Percentiles rank a stretch among this genome's conserved stretches.
phyloP scores from a whole-genome alignment of 2,113 vertebrate genomes.

The Corythoichthys intestinalis region DNA sequence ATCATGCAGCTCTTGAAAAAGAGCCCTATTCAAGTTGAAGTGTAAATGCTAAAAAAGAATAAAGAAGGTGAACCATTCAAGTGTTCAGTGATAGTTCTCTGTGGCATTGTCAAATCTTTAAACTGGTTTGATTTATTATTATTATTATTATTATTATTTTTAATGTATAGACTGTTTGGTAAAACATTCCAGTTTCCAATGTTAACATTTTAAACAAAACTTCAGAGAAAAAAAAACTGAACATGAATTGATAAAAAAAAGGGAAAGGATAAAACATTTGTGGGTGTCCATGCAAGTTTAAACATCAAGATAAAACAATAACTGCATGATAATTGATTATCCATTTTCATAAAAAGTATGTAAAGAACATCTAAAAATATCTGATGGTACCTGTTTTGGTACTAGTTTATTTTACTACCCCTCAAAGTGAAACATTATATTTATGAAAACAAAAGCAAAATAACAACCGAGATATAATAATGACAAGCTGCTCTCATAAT shows the following conservation, averaged over 20 bases:
- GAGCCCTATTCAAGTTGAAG: not conserved
- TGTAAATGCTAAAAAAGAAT: not conserved
- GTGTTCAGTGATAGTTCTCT: too few species aligned
- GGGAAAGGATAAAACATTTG: not conserved
- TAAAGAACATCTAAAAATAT: not conserved
- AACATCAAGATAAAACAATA: not conserved
- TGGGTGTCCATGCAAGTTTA: not conserved
- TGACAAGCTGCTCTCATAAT: too few species aligned
- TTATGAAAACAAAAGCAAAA: too few species aligned
- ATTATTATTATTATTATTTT: too few species aligned
- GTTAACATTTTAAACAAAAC: not conserved
- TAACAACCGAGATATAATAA: too few species aligned
- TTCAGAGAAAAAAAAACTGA: not conserved
- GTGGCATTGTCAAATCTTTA: too few species aligned
- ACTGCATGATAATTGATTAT: not conserved
- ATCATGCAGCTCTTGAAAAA: not conserved
- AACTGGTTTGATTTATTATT: too few species aligned
- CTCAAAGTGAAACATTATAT: too few species aligned
- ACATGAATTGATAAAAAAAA: not conserved
- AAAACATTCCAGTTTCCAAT: not conserved
- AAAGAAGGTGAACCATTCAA: too few species aligned
- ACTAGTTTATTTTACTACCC: too few species aligned
- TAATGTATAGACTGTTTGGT: too few species aligned
- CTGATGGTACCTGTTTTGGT: not conserved
- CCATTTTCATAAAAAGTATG: not conserved